Percentiles rank a stretch among this genome's conserved stretches.
Evolutionary conservation across 2,888 invertebrate genomes (phyloP).

Genomic region (Agriopis marginaria): DNA sequence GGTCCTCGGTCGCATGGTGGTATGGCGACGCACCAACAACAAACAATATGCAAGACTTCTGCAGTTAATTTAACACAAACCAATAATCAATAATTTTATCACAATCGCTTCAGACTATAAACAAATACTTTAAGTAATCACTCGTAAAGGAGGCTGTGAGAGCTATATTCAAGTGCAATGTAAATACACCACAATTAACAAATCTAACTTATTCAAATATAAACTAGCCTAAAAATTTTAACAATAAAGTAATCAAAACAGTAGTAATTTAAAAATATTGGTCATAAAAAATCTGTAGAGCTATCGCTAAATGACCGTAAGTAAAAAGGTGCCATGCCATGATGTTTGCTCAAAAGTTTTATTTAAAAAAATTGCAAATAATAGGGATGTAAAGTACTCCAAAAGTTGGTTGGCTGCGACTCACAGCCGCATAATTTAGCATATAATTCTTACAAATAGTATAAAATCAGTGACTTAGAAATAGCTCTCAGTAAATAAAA

Average conservation of each 20-base stretch:
- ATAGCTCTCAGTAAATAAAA: conserved; percentile 85
- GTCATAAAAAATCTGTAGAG: conserved; percentile 84
- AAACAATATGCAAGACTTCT: conserved; percentile 70
- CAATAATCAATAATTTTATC: conserved; percentile 79
- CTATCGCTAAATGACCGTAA: conserved; percentile 83
- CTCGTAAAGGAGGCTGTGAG: conserved; percentile 80
- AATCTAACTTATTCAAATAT: conserved; percentile 85
- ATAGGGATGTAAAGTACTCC: conserved; percentile 83
- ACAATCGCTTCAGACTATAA: conserved; percentile 83
- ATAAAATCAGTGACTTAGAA: conserved; percentile 85
- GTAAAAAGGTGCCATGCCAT: conserved; percentile 78
- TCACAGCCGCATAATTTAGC: conserved; percentile 74
- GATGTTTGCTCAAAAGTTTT: conserved; percentile 77
- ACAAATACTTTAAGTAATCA: conserved; percentile 69
- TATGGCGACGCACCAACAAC: conserved; percentile 72
- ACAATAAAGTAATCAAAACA: conserved; percentile 78
- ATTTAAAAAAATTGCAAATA: conserved; percentile 74
- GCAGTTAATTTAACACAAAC: conserved; percentile 64
- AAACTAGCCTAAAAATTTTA: conserved; percentile 86
- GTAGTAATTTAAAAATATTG: conserved; percentile 80
- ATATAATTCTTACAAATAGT: conserved; percentile 75
- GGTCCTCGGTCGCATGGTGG: conserved; percentile 12
- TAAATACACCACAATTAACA: conserved; percentile 85
- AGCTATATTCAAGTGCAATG: conserved; percentile 81
- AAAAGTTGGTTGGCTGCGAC: conserved; percentile 79